Conservation (phyloP, 2,797 vertebrate species). For the Peromyscus aztecus region DNA sequence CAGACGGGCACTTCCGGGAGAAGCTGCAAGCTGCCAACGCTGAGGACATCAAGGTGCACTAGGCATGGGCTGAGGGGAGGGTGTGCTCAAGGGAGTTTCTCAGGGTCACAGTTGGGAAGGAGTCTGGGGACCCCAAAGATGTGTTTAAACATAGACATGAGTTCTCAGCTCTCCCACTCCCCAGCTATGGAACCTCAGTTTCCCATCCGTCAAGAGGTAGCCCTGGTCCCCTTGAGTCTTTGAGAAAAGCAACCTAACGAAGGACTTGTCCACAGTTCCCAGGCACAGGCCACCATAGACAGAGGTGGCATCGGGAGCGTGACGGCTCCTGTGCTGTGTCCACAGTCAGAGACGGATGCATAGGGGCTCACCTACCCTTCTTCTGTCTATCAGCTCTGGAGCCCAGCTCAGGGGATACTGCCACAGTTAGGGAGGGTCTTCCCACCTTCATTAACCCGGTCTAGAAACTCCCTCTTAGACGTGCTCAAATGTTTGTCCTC, state of each 20-base stretch:
- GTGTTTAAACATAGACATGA: fast-evolving
- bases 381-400: not conserved
- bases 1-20: constrained; percentile 95
- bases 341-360: not conserved
- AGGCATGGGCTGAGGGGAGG: fast-evolving
- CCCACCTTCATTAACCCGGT: not conserved
- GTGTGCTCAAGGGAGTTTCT: not conserved
- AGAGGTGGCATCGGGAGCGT: fast-evolving
- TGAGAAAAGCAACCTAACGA: not conserved
- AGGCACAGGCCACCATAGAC: too few species aligned
- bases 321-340: too few species aligned
- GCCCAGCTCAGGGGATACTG: not conserved
- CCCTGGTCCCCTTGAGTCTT: not conserved
- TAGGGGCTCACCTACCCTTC: not conserved
- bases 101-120: not conserved
- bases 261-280: not conserved
- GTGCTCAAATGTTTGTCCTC: too few species aligned
- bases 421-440: not conserved
- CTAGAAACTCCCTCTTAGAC: not conserved
- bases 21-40: constrained; percentile 95
- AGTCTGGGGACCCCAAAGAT: not conserved
- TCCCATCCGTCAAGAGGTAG: not conserved
- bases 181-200: not conserved
- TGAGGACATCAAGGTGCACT: constrained; percentile 93
- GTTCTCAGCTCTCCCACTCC: not conserved